Evolutionary conservation across 1,140 invertebrate species (phyloP).

Genomic region (Zaprionus capensis): DNA sequence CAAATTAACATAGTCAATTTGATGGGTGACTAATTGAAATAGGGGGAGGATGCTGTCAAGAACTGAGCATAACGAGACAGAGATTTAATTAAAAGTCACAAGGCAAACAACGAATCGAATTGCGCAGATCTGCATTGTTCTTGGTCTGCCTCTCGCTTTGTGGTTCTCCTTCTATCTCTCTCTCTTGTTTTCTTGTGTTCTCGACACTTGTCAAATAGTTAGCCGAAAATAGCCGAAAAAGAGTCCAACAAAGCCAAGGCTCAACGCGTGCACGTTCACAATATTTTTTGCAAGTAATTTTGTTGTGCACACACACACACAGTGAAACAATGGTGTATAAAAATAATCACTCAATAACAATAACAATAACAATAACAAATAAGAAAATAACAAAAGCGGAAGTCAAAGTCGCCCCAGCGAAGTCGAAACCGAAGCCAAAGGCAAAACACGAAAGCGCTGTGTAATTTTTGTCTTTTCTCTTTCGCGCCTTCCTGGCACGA

Average conservation of each 20-base stretch:
- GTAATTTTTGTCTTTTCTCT: constrained; percentile 70
- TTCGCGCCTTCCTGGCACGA: constrained; percentile 78
- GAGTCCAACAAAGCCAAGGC: constrained; percentile 42
- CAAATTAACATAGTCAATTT: constrained; percentile 70
- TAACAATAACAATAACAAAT: constrained; percentile 38
- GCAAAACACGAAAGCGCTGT: constrained; percentile 68
- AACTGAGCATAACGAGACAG: constrained; percentile 37
- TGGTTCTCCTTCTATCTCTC: constrained; percentile 2
- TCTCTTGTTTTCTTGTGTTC: constrained; percentile 8
- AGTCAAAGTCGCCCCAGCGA: constrained; percentile 50
- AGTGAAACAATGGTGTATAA: constrained; percentile 66
- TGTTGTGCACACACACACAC: constrained; percentile 39
- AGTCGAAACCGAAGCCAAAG: constrained; percentile 12
- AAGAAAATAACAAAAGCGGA: constrained; percentile 64
- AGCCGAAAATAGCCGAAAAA: constrained; percentile 27
- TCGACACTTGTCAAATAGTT: constrained; percentile 45
- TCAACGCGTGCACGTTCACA: constrained; percentile 59
- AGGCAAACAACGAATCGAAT: constrained; percentile 31
- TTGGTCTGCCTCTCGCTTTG: not conserved
- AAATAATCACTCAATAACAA: constrained; percentile 75
- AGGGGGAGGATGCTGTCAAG: constrained; percentile 30
- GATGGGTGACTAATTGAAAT: constrained; percentile 36
- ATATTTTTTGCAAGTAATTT: constrained; percentile 73
- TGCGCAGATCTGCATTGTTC: constrained; percentile 28
- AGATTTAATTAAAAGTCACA: constrained; percentile 39